Base-by-base conservation (phyloP, 1,140 invertebrate species). In the Ectropis grisescens region DNA sequence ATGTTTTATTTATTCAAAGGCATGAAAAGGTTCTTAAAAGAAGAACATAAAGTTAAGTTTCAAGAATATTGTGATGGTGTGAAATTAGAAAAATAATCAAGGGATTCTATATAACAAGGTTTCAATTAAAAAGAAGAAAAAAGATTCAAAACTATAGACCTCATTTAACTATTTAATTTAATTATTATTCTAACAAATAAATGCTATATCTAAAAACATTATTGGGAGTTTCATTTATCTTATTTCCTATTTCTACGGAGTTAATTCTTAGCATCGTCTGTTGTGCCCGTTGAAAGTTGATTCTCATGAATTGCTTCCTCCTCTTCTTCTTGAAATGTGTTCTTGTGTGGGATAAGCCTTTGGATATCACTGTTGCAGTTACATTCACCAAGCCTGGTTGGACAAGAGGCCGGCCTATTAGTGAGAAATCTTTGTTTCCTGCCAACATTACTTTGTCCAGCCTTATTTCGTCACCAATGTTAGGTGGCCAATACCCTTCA, bases 371-470 rank as follows among this genome's bases (percentile, higher is more conserved):
- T 16, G 93, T 96, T 0, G 92, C 95, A 42, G 92, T 88, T 1
- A 98, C 85, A 29, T 84, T 80, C 0, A 94, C 91, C 15, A 93
- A 66, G 29, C 90, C 90, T 13, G 84, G 83, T 61, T 92, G 89
- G 5, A 97, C 74, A 9, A 97, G 42, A 0, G 95, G 95, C 30
- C 89, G 80, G 25, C 96, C 95, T 42, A 97, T 82, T 1, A 97
- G 61, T 4, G 93, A 92, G 47, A 97, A 97, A 68, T 97, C 92
- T 42, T 85, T 86, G n/a, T 88, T 86, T 1, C 93, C 96, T 15
- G 93, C 88, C 11, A 96, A 49, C 7, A 98, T 59, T 2, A 94
- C 93, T 85, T 98, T 98, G 53, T 97, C 93, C 22, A 97, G 71
- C 44, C 85, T 89, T 27, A 98, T 88, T 71, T 89, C 79, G 65